Percentiles rank a stretch among this genome's conserved stretches.
Conservation (phyloP, 2,113 vertebrate species). For the Apodemus sylvaticus region DNA sequence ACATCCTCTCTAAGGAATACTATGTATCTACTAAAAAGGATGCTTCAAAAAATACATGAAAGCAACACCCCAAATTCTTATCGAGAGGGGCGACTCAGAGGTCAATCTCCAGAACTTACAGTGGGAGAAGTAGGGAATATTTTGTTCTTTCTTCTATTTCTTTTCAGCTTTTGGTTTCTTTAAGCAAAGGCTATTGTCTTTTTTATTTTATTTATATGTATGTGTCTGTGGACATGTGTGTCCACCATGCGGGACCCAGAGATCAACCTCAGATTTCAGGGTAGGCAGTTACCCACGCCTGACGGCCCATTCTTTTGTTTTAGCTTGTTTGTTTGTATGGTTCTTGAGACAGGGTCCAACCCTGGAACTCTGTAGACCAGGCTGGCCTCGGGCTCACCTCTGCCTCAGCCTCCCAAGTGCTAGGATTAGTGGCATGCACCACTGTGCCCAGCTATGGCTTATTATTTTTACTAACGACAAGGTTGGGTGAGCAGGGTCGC, state of each 20-base stretch:
- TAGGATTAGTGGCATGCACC: not conserved
- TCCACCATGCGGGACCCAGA: not conserved
- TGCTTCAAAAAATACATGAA: not conserved
- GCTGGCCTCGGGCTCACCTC: not conserved
- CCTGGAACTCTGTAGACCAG: not conserved
- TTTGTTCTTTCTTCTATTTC: not conserved
- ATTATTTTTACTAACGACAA: not conserved
- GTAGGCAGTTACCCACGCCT: no score
- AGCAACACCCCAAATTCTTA: not conserved
- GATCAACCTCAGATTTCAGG: not conserved
- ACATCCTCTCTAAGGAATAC: conserved; percentile 16
- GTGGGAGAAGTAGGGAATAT: not conserved
- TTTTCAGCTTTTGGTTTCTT: not conserved
- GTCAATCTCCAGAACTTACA: not conserved
- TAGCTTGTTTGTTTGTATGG: not conserved
- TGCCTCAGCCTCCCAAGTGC: not conserved
- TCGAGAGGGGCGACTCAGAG: not conserved
- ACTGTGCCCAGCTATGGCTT: not conserved
- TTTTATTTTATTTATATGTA: not conserved
- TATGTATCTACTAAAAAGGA: conserved; percentile 7
- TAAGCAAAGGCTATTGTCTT: not conserved
- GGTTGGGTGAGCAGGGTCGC: not conserved
- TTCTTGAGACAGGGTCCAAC: not conserved
- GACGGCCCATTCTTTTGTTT: not conserved
- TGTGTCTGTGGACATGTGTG: not conserved